Evolutionary conservation across 2,797 vertebrate species (phyloP).

Genomic region (Callimico goeldii): DNA sequence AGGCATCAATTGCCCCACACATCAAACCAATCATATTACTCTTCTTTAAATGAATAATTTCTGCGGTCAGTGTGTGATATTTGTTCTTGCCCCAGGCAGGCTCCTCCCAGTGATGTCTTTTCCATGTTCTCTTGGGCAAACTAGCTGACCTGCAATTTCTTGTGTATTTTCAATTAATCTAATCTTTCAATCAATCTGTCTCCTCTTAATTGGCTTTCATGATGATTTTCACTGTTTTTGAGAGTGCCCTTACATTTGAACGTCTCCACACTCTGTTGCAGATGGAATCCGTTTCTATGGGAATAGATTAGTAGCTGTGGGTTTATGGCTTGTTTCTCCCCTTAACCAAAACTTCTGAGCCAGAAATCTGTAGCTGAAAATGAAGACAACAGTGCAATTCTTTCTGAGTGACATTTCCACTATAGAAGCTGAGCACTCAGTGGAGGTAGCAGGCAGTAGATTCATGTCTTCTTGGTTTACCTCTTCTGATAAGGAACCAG

Average conservation of each 20-base stretch:
- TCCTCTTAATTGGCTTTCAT: background rate
- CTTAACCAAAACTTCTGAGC: background rate
- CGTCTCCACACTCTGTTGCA: background rate
- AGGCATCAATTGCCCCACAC: background rate
- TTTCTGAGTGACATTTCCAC: background rate
- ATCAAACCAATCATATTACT: background rate
- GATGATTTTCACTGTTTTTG: background rate
- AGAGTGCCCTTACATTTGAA: background rate
- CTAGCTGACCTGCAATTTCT: background rate
- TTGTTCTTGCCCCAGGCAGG: background rate
- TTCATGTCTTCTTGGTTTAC: background rate
- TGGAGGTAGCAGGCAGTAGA: background rate
- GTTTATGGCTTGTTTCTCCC: background rate
- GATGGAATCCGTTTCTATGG: background rate
- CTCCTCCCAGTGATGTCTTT: background rate
- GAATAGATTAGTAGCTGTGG: background rate
- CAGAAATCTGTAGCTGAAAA: background rate
- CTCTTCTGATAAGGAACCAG: background rate
- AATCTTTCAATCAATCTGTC: too few species aligned
- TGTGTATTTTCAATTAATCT: background rate
- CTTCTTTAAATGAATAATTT: background rate
- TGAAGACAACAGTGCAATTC: background rate
- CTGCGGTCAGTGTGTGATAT: background rate
- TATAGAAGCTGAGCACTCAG: background rate
- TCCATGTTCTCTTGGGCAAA: background rate